Percentiles rank a stretch among this genome's conserved stretches.
phyloP scores from a whole-genome alignment of 2,113 vertebrate genomes.

The Ictalurus punctatus region DNA sequence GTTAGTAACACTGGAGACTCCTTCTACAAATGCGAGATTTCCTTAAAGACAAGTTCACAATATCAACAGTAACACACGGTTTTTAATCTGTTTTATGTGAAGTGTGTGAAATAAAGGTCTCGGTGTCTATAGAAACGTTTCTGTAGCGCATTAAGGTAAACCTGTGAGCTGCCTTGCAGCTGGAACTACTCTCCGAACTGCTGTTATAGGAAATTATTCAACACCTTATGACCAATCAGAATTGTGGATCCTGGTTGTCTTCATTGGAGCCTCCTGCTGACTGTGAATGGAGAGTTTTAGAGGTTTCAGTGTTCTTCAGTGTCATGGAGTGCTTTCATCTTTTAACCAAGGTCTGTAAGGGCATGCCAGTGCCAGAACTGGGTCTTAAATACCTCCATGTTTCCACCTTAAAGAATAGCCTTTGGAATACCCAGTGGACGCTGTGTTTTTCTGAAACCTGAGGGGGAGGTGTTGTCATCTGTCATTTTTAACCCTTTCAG shows the following conservation, averaged over 20 bases:
- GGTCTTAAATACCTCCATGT: neutral
- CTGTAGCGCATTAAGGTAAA: no score
- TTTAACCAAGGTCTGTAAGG: neutral
- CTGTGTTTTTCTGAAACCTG: neutral
- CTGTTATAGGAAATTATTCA: neutral
- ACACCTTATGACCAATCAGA: neutral
- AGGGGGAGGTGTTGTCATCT: neutral
- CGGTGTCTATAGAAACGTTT: no score
- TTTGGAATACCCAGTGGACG: neutral
- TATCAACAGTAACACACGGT: no score
- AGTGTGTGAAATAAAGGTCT: neutral
- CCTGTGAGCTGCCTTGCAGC: no score
- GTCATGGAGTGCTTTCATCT: neutral
- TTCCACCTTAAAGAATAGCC: neutral
- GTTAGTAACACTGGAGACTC: neutral
- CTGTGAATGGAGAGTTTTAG: neutral
- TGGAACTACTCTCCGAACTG: neutral
- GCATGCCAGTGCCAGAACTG: neutral
- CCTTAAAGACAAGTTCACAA: no score
- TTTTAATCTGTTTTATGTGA: neutral
- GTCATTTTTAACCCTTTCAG: neutral
- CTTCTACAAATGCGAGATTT: no score
- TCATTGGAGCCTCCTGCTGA: neutral
- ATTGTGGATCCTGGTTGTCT: neutral
- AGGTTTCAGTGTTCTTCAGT: neutral